Evolutionary conservation across 1,140 invertebrate species (phyloP).

Genomic region (Drosophila lacertosa): DNA sequence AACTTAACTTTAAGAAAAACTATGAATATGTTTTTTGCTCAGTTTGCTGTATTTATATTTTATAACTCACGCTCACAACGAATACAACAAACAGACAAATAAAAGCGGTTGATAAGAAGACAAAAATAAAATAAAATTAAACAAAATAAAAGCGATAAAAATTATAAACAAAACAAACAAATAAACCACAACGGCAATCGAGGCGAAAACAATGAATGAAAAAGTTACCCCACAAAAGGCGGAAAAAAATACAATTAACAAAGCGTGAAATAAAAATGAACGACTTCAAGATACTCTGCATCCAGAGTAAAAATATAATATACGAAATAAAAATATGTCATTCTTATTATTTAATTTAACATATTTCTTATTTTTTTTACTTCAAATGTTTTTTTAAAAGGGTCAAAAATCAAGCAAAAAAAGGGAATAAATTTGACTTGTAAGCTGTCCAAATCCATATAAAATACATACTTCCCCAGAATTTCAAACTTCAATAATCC

Average conservation of each 20-base stretch:
- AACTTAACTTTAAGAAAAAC: neutral
- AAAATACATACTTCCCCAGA: too few species aligned
- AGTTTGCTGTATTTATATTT: slow-evolving; percentile 18
- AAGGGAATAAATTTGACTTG: too few species aligned
- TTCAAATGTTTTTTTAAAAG: too few species aligned
- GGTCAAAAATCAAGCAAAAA: too few species aligned
- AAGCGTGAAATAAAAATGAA: neutral
- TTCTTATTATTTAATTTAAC: too few species aligned
- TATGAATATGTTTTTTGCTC: neutral
- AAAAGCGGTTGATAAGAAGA: slow-evolving; percentile 24
- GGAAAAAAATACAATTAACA: neutral
- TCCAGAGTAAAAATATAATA: too few species aligned
- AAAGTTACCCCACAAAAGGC: slow-evolving; percentile 1
- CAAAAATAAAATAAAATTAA: slow-evolving; percentile 11
- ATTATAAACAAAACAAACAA: slow-evolving; percentile 36
- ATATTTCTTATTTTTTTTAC: too few species aligned
- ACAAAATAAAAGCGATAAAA: slow-evolving; percentile 34
- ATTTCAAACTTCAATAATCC: too few species aligned
- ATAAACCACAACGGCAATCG: slow-evolving; percentile 19
- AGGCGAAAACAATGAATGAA: slow-evolving; percentile 44
- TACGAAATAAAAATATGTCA: too few species aligned
- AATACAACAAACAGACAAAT: slow-evolving; percentile 7
- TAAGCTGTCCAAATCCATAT: too few species aligned
- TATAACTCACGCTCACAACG: slow-evolving; percentile 1
- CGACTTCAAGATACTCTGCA: neutral